Evolutionary conservation across 2,797 vertebrate genomes (phyloP).

Genomic region (Pampus argenteus): DNA sequence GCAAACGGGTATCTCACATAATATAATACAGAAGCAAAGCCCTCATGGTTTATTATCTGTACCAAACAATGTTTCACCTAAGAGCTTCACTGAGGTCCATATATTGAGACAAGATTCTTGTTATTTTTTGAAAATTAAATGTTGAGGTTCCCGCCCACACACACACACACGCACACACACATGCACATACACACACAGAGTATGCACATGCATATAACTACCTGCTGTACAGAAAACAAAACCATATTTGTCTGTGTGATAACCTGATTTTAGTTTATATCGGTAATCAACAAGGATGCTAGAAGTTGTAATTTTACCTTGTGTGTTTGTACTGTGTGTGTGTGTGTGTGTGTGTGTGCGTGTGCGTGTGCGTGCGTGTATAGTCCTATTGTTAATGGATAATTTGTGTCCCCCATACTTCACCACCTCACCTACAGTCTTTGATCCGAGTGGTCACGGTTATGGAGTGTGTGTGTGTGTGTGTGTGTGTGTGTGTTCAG

Average conservation of each 20-base stretch:
- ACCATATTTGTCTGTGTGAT: not conserved
- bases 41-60: constrained; percentile 12
- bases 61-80: not conserved
- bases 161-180: too few relatives aligned
- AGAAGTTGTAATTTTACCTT: too few relatives aligned
- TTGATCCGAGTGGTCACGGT: not conserved
- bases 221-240: not conserved
- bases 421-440: not conserved
- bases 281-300: not conserved
- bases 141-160: too few relatives aligned
- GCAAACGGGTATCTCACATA: constrained; percentile 3
- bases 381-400: not conserved
- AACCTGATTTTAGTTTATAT: not conserved
- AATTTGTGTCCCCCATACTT: too few relatives aligned
- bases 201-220: not conserved
- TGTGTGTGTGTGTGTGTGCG: too few relatives aligned
- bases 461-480: not conserved
- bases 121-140: constrained; percentile 21
- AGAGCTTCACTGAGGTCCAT: not conserved
- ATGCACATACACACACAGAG: too few relatives aligned
- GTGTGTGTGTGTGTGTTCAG: constrained; percentile 2
- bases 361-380: too few relatives aligned
- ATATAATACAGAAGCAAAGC: constrained; percentile 2
- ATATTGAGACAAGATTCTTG: constrained; percentile 1
- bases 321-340: too few relatives aligned